Evolutionary conservation across 2,797 vertebrate genomes (phyloP).

Genomic region (Chaunax sp.): DNA sequence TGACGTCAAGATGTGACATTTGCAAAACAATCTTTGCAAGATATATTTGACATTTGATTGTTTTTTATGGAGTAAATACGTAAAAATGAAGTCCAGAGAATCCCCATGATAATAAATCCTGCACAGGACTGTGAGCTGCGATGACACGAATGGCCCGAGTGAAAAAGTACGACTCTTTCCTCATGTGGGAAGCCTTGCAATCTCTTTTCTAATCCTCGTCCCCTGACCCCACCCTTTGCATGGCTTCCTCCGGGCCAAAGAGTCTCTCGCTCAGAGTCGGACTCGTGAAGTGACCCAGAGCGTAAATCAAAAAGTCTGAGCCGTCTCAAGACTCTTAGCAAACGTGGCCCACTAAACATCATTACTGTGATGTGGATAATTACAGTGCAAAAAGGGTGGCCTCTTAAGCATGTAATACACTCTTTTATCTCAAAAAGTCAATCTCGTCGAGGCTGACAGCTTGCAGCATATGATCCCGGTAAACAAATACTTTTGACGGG

Average conservation of each 20-base stretch:
- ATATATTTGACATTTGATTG: slow-evolving; percentile 50
- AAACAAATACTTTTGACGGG: slow-evolving; percentile 96
- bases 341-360: slow-evolving; percentile 87
- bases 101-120: slow-evolving; percentile 29
- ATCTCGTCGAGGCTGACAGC: slow-evolving; percentile 91
- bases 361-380: slow-evolving; percentile 91
- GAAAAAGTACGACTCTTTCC: slow-evolving; percentile 30
- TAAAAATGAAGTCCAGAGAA: slow-evolving; percentile 12
- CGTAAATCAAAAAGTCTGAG: slow-evolving; percentile 84
- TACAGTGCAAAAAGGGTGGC: slow-evolving; percentile 84
- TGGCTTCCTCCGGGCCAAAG: slow-evolving; percentile 68
- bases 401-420: slow-evolving; percentile 90
- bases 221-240: slow-evolving; percentile 74
- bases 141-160: slow-evolving; percentile 48
- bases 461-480: slow-evolving; percentile 94
- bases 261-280: slow-evolving; percentile 67
- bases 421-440: slow-evolving; percentile 95
- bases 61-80: slow-evolving; percentile 52
- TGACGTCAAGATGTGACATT: slow-evolving; percentile 43
- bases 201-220: slow-evolving; percentile 73
- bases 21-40: slow-evolving; percentile 48
- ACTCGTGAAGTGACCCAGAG: slow-evolving; percentile 82
- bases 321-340: slow-evolving; percentile 83
- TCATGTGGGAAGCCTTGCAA: slow-evolving; percentile 55
- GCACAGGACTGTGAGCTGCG: slow-evolving; percentile 21